Evolutionary conservation across 2,797 vertebrate genomes (phyloP), one percentile per base, ranked within the genome.

Genomic region (Lophotriccus pileatus): DNA sequence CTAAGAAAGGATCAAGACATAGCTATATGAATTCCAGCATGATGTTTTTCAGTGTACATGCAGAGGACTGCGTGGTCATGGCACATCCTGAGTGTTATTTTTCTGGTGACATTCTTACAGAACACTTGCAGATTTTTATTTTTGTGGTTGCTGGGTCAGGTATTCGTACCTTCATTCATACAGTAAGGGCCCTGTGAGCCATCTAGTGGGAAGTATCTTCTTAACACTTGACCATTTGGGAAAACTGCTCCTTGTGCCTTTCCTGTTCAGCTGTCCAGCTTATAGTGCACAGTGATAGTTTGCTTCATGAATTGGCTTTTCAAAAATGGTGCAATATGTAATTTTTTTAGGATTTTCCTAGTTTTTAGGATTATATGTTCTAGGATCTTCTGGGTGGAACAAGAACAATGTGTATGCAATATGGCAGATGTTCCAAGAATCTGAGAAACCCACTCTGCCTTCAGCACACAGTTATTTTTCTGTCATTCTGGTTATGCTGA

Each of bases 181-280:
- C 19, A 43, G 24, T 34, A 70, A 90, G 75, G 81, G 80, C 53
- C 56, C 87, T 87, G 92, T 93, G 93, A 92, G 93, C 94, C 94
- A 93, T 87, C 93, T 96, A 95, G 91, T 95, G 90, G 90, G 81
- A 89, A 53, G 72, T 68, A 92, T 70, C 59, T 82, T 90, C 53
- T 76, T 93, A 72, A 90, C 88, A 79, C 47, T 59, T 90, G 81
- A 47, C 60, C n/a, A n/a, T 60, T n/a, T 50, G 64, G 25, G 28
- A 77, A 67, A 36, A 24, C 22, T 14, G 10, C 73, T 70, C 12
- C 9, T 89, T 59, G 10, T 1, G 2, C 7, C 34, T 86, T 86
- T 87, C 21, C 66, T 6, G 3, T 72, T 69, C 43, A 22, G 10
- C 18, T 75, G 50, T 50, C 37, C n/a, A 43, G 10, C 6, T 58